Conservation (phyloP, 1,140 invertebrate genomes). For the Drosophila asahinai region DNA sequence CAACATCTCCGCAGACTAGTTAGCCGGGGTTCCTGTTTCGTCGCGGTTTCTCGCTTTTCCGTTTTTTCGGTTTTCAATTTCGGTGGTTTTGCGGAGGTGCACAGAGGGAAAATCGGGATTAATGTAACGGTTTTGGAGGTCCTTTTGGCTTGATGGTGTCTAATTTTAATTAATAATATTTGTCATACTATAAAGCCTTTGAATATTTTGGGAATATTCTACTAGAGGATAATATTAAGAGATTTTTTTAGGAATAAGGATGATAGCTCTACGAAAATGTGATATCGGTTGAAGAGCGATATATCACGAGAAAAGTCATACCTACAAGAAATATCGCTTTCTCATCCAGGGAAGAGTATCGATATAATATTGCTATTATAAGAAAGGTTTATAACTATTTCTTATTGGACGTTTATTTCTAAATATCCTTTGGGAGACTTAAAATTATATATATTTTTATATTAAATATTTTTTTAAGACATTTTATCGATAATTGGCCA, state of each 20-base stretch:
- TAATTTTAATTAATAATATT: neutral
- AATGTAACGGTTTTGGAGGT: constrained; percentile 1
- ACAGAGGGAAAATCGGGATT: constrained; percentile 2
- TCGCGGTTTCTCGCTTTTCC: constrained; percentile 40
- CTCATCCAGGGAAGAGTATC: too few relatives aligned
- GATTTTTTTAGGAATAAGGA: too few relatives aligned
- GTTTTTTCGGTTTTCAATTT: constrained; percentile 58
- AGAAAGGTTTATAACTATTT: too few relatives aligned
- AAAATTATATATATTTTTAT: neutral
- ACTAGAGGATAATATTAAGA: too few relatives aligned
- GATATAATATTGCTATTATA: too few relatives aligned
- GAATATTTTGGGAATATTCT: neutral
- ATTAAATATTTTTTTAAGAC: neutral
- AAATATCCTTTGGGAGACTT: too few relatives aligned
- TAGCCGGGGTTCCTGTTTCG: constrained; percentile 75
- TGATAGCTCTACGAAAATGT: too few relatives aligned
- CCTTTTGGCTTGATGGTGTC: neutral
- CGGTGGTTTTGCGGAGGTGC: constrained; percentile 24
- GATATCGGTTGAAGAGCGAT: too few relatives aligned
- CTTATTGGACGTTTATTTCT: too few relatives aligned
- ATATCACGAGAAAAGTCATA: too few relatives aligned
- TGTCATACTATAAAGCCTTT: neutral
- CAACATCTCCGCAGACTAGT: constrained; percentile 50
- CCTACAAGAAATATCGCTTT: too few relatives aligned
- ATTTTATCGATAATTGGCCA: too few relatives aligned